phyloP scores from a whole-genome alignment of 2,888 invertebrate genomes.

The Drosophila nigricruria region DNA sequence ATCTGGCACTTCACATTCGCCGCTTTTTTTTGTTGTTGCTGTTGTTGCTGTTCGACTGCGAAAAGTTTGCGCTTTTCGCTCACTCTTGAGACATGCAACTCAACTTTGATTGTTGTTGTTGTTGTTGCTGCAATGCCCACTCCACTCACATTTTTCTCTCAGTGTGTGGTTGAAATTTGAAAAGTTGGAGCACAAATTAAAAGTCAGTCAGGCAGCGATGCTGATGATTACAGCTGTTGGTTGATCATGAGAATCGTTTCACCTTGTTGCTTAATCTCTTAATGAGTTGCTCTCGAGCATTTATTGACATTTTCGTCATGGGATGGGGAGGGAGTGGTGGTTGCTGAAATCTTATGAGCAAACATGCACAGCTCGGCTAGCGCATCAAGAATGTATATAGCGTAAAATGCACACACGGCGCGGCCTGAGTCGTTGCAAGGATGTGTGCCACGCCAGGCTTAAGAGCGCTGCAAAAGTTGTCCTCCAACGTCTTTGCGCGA shows the following conservation, averaged over 20 bases:
- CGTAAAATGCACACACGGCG: slow-evolving; percentile 67
- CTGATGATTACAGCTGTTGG: slow-evolving; percentile 8
- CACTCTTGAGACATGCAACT: slow-evolving; percentile 48
- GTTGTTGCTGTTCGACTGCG: slow-evolving; percentile 37
- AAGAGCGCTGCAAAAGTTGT: slow-evolving; percentile 51
- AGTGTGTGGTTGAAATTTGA: slow-evolving; percentile 12
- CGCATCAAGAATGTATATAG: slow-evolving; percentile 71
- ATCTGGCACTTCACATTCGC: slow-evolving; percentile 61
- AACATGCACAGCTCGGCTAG: slow-evolving; percentile 32
- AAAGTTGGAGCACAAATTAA: slow-evolving; percentile 47
- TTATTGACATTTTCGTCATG: slow-evolving; percentile 65
- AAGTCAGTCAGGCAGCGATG: slow-evolving; percentile 33
- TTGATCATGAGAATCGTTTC: slow-evolving; percentile 34
- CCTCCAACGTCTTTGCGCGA: slow-evolving; percentile 45
- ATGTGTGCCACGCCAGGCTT: slow-evolving; percentile 36
- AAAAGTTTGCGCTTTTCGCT: slow-evolving; percentile 45
- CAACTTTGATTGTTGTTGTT: slow-evolving; percentile 47
- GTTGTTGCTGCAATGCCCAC: too few relatives aligned
- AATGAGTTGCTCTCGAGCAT: slow-evolving; percentile 74
- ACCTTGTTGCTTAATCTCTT: slow-evolving; percentile 70
- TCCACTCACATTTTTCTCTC: not conserved
- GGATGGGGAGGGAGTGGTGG: not conserved
- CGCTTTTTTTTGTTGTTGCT: too few relatives aligned
- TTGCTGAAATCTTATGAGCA: slow-evolving; percentile 66
- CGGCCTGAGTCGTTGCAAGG: slow-evolving; percentile 18